Base-by-base conservation (phyloP, 2,113 vertebrate genomes). In the Manacus vitellinus region DNA sequence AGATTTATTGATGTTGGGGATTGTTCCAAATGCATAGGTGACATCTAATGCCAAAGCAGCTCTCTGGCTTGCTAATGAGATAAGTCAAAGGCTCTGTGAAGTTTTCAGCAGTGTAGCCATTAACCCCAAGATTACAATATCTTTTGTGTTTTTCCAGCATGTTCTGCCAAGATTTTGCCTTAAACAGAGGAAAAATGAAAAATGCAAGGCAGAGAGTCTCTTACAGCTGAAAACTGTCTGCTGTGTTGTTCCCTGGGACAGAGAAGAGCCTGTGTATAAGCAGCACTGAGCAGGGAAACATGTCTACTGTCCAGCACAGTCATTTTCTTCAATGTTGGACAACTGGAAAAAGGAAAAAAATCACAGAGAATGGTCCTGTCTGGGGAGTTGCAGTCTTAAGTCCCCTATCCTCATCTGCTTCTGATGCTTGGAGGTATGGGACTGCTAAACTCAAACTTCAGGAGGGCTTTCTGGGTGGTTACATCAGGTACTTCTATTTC, bases 51-150 rank as follows among this genome's bases (percentile, higher is more conserved):
- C 94, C 84, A 93, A 94, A 73, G 70, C 73, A 78, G 87, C 56
- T 92, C 86, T 88, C 78, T 65, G 88, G 51, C 90, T 96, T 10
- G 4, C 86, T 97, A 95, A 96, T 73, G 80, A 95, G 86, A 83
- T 91, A 96, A 97, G 89, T 94, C 76, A 93, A 95, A 92, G 78
- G 80, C 85, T 95, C 92, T 71, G 59, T 14, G 1, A 94, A 96
- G 90, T 94, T 95, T 95, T 97, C 88, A 90, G 79, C 91, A 90
- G 76, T 7, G 2, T 33, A 90, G 73, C 87, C 86, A 92, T 96
- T 96, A 97, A 95, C 96, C 91, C 93, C 23, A 24, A 93, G 68
- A 78, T 94, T 95, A 94, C 92, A 95, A 94, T 97, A 95, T 94
- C 93, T 87, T 96, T 95, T 94, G 96, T 96, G 77, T 95, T 96